A percentile compares a stretch with the other conserved stretches of the same genome.
These are phyloP conservation scores for Centropus unirufus DNA, from an alignment of 2,113 vertebrate species.

Conservation along the genomic window DNA sequence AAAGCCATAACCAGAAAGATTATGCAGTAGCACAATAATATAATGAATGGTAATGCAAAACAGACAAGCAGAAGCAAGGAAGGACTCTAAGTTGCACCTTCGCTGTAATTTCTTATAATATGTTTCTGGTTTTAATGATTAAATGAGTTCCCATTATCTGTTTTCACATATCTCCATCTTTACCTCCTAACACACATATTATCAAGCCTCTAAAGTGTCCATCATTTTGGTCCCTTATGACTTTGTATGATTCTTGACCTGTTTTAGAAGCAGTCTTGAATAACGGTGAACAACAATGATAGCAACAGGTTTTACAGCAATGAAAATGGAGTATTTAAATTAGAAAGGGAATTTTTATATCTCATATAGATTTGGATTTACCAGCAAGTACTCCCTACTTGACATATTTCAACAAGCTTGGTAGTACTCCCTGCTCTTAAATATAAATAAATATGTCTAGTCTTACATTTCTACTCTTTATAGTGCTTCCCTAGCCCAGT, in stretches of 20 bases:
- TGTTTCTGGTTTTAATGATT: not conserved
- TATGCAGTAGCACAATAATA: not conserved
- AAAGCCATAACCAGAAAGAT: not conserved
- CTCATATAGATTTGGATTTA: not conserved
- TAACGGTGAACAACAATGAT: not conserved
- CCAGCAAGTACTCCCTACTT: not conserved
- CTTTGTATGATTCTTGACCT: not conserved
- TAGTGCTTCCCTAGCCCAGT: not conserved
- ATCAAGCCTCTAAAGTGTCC: not conserved
- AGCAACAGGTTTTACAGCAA: not conserved
- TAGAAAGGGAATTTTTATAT: not conserved
- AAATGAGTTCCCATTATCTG: not conserved
- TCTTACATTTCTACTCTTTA: not conserved
- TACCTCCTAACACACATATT: not conserved
- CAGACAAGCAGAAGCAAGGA: not conserved
- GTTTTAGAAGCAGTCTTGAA: not conserved
- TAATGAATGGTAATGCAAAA: not conserved
- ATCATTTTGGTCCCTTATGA: not conserved
- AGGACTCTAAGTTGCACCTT: not conserved
- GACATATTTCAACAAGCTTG: not conserved
- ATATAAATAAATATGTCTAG: not conserved
- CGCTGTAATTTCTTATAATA: not conserved
- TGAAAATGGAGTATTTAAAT: not conserved
- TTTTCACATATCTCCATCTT: not conserved
- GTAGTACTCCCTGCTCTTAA: not conserved